These are phyloP conservation scores for Gonioctena quinquepunctata DNA, from an alignment of 1,140 invertebrate species.

Conservation along the genomic window DNA sequence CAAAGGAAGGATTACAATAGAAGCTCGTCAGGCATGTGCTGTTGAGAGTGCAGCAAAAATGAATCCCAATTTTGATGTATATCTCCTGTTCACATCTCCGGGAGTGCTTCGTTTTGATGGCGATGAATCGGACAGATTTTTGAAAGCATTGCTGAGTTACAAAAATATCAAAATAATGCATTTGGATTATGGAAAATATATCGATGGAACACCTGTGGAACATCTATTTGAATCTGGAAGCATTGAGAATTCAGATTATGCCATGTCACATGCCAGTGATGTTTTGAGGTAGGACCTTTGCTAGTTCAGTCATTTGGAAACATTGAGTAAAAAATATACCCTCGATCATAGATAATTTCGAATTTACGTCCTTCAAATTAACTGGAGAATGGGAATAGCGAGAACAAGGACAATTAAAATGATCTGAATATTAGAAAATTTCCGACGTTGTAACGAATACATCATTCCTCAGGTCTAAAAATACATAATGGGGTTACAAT, in stretches of 20 bases:
- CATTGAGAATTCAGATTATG: conserved; percentile 63
- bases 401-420: background rate
- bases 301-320: background rate
- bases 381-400: too few relatives aligned
- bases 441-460: too few relatives aligned
- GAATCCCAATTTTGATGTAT: conserved; percentile 64
- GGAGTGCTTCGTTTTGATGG: conserved; percentile 51
- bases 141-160: conserved; percentile 59
- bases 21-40: conserved; percentile 66
- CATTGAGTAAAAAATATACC: background rate
- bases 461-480: too few relatives aligned
- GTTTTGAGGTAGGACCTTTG: conserved; percentile 58
- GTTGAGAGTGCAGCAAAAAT: conserved; percentile 68
- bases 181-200: conserved; percentile 63
- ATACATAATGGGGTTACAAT: too few relatives aligned
- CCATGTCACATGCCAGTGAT: conserved; percentile 67
- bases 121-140: conserved; percentile 49
- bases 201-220: conserved; percentile 64
- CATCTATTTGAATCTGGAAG: conserved; percentile 61
- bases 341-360: background rate
- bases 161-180: conserved; percentile 64
- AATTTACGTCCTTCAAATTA: too few relatives aligned
- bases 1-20: conserved; percentile 54
- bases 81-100: conserved; percentile 62
- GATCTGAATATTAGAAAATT: too few relatives aligned